phyloP scores from a whole-genome alignment of 2,113 vertebrate genomes.

The Embiotoca jacksoni region DNA sequence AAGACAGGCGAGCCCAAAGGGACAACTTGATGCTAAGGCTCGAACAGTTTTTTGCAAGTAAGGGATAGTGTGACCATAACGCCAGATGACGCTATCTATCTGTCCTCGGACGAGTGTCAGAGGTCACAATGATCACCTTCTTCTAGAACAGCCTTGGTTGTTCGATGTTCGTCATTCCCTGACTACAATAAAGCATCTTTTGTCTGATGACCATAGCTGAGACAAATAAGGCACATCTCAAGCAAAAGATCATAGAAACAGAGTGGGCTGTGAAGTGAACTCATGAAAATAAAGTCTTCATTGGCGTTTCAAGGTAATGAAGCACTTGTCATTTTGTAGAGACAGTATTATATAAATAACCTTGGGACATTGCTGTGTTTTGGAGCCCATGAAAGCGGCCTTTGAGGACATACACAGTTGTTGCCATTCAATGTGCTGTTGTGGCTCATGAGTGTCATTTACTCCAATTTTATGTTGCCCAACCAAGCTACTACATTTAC shows the following conservation, averaged over 20 bases:
- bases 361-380: slow-evolving; percentile 63
- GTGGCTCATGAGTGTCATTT: slow-evolving; percentile 58
- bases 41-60: slow-evolving; percentile 50
- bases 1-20: slow-evolving; percentile 40
- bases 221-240: slow-evolving; percentile 60
- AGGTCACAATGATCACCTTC: slow-evolving; percentile 69
- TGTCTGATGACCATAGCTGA: slow-evolving; percentile 61
- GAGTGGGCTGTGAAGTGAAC: slow-evolving; percentile 48
- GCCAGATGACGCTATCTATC: slow-evolving; percentile 75
- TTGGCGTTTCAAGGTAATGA: slow-evolving; percentile 57
- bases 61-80: slow-evolving; percentile 62
- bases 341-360: slow-evolving; percentile 73
- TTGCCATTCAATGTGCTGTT: slow-evolving; percentile 48
- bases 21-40: slow-evolving; percentile 38
- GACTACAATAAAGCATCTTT: slow-evolving; percentile 68
- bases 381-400: slow-evolving; percentile 54
- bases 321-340: slow-evolving; percentile 70
- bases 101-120: slow-evolving; percentile 58
- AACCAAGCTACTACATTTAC: slow-evolving; percentile 50
- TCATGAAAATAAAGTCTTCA: slow-evolving; percentile 49
- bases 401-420: slow-evolving; percentile 56
- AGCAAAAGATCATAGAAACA: slow-evolving; percentile 43
- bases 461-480: slow-evolving; percentile 52
- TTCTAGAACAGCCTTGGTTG: slow-evolving; percentile 46
- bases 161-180: slow-evolving; percentile 55